Percentiles rank a stretch among this genome's conserved stretches.
Evolutionary conservation across 2,113 vertebrate genomes (phyloP).

Genomic region (Anhinga rufa): DNA sequence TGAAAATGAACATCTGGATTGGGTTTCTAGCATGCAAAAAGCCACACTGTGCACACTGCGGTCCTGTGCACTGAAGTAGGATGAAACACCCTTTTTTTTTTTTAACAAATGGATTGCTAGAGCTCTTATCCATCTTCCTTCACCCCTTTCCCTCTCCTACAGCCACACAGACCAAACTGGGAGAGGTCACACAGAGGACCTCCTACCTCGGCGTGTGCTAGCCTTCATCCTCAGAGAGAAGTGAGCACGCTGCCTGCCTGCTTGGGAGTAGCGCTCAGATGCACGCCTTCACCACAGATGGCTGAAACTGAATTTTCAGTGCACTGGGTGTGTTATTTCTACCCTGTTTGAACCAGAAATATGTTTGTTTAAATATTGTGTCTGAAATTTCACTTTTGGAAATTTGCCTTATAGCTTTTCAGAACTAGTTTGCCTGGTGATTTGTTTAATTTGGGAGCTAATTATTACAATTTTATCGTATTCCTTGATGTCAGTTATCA

Average conservation of each 20-base stretch:
- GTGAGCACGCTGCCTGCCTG: background rate
- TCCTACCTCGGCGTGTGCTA: rapidly evolving
- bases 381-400: slow-evolving; percentile 47
- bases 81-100: background rate
- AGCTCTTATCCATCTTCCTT: background rate
- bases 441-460: slow-evolving; percentile 25
- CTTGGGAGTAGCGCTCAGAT: background rate
- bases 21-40: background rate
- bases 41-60: too few relatives aligned
- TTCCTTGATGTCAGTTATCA: background rate
- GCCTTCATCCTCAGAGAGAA: background rate
- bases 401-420: slow-evolving; percentile 16
- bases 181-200: background rate
- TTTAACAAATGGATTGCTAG: background rate
- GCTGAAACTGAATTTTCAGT: slow-evolving; percentile 5
- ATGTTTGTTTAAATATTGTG: slow-evolving; percentile 57
- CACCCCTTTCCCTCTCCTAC: background rate
- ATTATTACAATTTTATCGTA: background rate
- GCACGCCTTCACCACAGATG: slow-evolving; percentile 20
- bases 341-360: slow-evolving; percentile 45
- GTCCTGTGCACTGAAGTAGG: rapidly evolving
- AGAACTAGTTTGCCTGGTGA: slow-evolving; percentile 3
- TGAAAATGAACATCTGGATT: background rate
- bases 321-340: slow-evolving; percentile 20
- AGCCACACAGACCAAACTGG: background rate